Evolutionary conservation across 1,140 invertebrate genomes (phyloP).

Genomic region (Sycophaga agraensis): DNA sequence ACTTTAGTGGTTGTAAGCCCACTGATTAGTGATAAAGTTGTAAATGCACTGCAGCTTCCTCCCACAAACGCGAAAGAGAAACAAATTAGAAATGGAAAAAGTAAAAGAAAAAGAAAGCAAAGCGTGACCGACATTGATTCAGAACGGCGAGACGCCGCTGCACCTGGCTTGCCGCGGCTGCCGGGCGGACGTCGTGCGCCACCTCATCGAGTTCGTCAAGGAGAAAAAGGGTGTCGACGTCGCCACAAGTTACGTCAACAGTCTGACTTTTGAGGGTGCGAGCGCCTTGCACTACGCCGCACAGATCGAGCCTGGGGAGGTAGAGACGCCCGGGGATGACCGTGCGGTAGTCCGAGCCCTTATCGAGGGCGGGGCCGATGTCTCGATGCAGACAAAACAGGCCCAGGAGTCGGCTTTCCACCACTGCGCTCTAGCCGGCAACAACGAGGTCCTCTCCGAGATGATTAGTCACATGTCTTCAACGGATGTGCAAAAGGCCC

Average conservation of each 20-base stretch:
- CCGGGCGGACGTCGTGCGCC: slow-evolving; percentile 79
- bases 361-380: slow-evolving; percentile 87
- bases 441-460: slow-evolving; percentile 91
- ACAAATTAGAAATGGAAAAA: too few species aligned
- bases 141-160: slow-evolving; percentile 94
- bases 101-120: too few species aligned
- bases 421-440: slow-evolving; percentile 90
- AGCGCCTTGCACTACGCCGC: slow-evolving; percentile 89
- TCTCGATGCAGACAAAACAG: slow-evolving; percentile 80
- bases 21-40: too few species aligned
- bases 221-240: slow-evolving; percentile 70
- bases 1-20: too few species aligned
- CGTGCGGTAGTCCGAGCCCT: slow-evolving; percentile 86
- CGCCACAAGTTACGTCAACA: slow-evolving; percentile 76
- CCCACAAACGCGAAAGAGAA: too few species aligned
- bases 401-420: slow-evolving; percentile 93
- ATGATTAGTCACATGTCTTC: slow-evolving; percentile 88
- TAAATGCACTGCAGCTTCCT: too few species aligned
- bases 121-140: too few species aligned
- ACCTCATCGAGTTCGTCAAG: slow-evolving; percentile 84
- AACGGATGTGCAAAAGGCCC: slow-evolving; percentile 84
- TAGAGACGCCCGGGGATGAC: slow-evolving; percentile 77
- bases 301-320: slow-evolving; percentile 76
- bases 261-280: slow-evolving; percentile 86
- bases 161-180: slow-evolving; percentile 87